A percentile compares a stretch with the other conserved stretches of the same genome.
Conservation (phyloP, 2,888 invertebrate genomes). For the Stomorhina lunata region DNA sequence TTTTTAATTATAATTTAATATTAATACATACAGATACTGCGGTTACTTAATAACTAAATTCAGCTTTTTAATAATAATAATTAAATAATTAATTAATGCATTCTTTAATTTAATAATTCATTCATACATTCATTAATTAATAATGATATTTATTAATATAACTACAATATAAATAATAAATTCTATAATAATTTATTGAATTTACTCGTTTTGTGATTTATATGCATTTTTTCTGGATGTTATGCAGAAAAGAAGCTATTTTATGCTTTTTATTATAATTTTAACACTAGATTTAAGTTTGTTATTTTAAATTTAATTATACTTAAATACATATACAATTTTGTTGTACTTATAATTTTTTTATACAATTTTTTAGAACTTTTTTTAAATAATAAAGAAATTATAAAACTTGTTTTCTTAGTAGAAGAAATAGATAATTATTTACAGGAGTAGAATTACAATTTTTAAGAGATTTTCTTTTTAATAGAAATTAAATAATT, state of each 20-base stretch:
- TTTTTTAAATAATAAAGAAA: neutral
- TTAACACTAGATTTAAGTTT: slow-evolving; percentile 39
- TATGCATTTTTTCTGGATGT: neutral
- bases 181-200: slow-evolving; percentile 46
- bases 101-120: neutral
- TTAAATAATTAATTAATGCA: slow-evolving; percentile 42
- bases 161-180: slow-evolving; percentile 51
- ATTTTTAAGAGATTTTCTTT: neutral
- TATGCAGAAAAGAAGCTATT: neutral
- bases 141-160: slow-evolving; percentile 42
- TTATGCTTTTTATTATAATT: slow-evolving; percentile 5
- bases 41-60: slow-evolving; percentile 54
- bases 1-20: slow-evolving; percentile 2
- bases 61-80: slow-evolving; percentile 50
- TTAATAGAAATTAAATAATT: slow-evolving; percentile 12
- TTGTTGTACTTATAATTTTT: slow-evolving; percentile 13
- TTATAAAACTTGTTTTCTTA: neutral
- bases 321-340: slow-evolving; percentile 23
- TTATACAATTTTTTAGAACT: slow-evolving; percentile 10
- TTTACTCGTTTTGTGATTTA: slow-evolving; percentile 18
- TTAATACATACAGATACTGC: slow-evolving; percentile 51
- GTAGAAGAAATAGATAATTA: neutral
- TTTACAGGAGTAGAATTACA: slow-evolving; percentile 23
- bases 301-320: slow-evolving; percentile 20
- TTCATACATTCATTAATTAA: slow-evolving; percentile 10